Conservation (phyloP, 2,113 vertebrate species). For the Phoxinus phoxinus region DNA sequence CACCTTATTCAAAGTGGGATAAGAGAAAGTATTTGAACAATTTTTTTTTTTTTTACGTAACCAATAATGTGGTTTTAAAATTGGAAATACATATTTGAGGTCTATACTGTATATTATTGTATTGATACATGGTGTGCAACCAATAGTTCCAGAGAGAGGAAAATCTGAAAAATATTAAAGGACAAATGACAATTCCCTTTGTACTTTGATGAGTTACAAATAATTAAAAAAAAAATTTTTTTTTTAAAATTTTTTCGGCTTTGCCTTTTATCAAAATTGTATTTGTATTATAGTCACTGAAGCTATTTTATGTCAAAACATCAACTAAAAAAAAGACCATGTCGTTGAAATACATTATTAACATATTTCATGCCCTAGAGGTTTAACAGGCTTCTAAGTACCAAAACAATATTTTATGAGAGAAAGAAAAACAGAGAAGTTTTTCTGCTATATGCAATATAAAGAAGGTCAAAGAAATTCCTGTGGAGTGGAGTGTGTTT, state of each 20-base stretch:
- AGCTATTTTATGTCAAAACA: not conserved
- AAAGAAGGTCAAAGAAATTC: conserved; percentile 22
- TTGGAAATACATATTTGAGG: not conserved
- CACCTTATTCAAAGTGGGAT: no score
- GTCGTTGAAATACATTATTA: not conserved
- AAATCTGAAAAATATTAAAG: not conserved
- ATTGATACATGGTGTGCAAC: not conserved
- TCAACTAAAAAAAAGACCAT: not conserved
- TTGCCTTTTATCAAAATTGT: not conserved
- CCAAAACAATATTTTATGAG: not conserved
- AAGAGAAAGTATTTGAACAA: no score
- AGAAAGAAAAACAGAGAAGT: not conserved
- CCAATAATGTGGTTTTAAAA: not conserved
- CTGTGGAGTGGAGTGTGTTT: not conserved
- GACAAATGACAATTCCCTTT: no score
- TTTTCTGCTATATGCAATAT: not conserved
- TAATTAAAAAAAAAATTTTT: no score
- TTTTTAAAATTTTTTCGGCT: not conserved
- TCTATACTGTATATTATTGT: not conserved
- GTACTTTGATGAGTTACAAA: no score
- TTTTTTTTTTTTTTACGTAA: no score
- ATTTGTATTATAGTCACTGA: not conserved
- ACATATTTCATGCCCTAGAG: not conserved
- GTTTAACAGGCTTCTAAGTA: not conserved
- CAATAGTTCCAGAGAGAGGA: not conserved